phyloP scores from a whole-genome alignment of 2,797 vertebrate species.

The Avahi laniger region DNA sequence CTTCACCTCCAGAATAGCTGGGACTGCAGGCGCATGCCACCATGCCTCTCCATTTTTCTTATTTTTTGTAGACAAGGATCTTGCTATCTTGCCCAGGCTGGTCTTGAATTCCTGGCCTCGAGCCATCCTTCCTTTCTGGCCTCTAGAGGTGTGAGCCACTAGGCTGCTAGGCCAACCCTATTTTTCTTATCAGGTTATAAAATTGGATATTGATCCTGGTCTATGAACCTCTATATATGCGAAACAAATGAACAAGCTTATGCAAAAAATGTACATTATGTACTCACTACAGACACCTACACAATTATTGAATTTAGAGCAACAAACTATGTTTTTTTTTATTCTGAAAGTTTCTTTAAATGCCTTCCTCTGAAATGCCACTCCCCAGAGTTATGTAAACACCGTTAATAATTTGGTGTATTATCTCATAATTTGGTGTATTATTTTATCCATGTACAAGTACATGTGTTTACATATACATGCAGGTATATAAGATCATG shows the following conservation, averaged over 20 bases:
- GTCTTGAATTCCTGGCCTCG: not conserved
- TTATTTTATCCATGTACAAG: not conserved
- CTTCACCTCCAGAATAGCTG: not conserved
- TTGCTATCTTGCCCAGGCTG: not conserved
- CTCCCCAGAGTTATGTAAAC: not conserved
- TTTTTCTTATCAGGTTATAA: not conserved
- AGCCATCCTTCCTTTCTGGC: not conserved
- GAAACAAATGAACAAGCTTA: not conserved
- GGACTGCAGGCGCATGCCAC: not conserved
- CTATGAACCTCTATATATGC: not conserved
- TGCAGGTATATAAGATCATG: not conserved
- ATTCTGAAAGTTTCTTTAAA: constrained; percentile 5
- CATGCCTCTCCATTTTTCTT: not conserved
- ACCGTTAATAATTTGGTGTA: not conserved
- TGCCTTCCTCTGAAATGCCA: not conserved
- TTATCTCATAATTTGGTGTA: constrained; percentile 5
- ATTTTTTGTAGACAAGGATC: not conserved
- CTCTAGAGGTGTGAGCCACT: not conserved
- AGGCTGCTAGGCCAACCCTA: not conserved
- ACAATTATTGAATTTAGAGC: not conserved
- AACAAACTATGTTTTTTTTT: not conserved
- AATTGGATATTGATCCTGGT: not conserved
- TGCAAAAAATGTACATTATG: not conserved
- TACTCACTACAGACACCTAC: not conserved
- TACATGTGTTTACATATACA: not conserved